These are phyloP conservation scores for Tenthredo amoena DNA, from an alignment of 2,888 invertebrate species.

Conservation along the genomic window DNA sequence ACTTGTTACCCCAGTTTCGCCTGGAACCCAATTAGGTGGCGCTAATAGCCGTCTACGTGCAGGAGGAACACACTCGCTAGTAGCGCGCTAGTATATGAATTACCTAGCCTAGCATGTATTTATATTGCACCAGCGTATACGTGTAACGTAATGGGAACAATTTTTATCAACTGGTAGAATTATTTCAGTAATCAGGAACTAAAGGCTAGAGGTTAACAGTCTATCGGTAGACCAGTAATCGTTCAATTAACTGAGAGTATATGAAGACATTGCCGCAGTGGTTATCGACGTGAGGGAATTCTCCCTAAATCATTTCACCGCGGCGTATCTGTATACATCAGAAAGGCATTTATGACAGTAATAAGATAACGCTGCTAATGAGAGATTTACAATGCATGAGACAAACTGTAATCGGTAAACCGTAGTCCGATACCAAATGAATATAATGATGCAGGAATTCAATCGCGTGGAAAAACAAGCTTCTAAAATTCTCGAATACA, in stretches of 20 bases:
- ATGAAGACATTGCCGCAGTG: not conserved
- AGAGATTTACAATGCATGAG: not conserved
- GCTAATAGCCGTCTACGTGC: too few species aligned
- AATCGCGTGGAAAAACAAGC: not conserved
- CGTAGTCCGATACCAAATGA: not conserved
- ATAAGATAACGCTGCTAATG: not conserved
- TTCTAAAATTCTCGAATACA: not conserved
- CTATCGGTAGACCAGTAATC: not conserved
- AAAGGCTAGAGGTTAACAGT: slow-evolving; percentile 9
- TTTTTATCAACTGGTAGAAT: not conserved
- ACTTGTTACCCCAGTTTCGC: too few species aligned
- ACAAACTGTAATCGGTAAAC: not conserved
- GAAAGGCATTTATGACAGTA: not conserved
- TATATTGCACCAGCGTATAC: not conserved
- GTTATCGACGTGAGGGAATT: not conserved
- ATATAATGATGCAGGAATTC: not conserved
- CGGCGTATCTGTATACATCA: not conserved
- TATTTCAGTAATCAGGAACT: slow-evolving; percentile 2
- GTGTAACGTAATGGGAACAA: not conserved
- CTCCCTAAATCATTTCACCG: not conserved
- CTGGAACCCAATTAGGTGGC: too few species aligned
- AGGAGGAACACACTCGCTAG: too few species aligned
- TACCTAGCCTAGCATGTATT: not conserved
- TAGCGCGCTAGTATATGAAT: not conserved
- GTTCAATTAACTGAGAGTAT: not conserved